Base-by-base conservation (phyloP, 2,797 vertebrate genomes). In the Parambassis ranga region DNA sequence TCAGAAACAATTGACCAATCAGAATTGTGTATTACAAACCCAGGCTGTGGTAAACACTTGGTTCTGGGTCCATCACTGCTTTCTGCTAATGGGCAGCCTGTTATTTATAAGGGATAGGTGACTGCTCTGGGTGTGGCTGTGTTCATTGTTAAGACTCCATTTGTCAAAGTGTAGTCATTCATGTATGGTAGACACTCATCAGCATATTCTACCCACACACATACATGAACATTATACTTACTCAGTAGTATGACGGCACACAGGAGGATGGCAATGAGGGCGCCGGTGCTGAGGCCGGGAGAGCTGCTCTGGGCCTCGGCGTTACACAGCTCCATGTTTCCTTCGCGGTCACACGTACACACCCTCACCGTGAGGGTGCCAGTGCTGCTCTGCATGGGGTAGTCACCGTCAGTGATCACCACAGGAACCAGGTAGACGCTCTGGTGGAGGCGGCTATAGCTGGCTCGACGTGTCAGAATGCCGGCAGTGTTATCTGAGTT, bases 231-330 rank as follows among this genome's bases (percentile, higher is more conserved):
- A 28, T 2, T 19, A 20, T 41, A 90, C 94, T 96, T 86, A 98
- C 97, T 92, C 20, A 98, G 93, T 55, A 98, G 90, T 79, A 97
- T 96, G 81, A 97, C 87, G 79, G 95, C 93, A 85, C 97, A 98
- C 75, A 98, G 93, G 14, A 98, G 94, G 86, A 98, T 96, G 75
- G 96, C 95, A 33, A 97, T 86, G 39, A 98, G 88, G 3, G 96
- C 97, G 13, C 95, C 96, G 0, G 95, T 96, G 88, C 96, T 98
- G 75, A 98, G 93, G 11, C 96, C 96, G 0, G 96, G 93, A 0
- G 95, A 89, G 72, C 95, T 95, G 81, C 93, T 91, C 78, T 94
- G 91, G 5, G 95, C 94, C 87, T 97, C 95, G 0, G 93, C 88
- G 0, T 93, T 95, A 61, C 97, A 98, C 70, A 94, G 90, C 66